phyloP scores from a whole-genome alignment of 1,140 invertebrate species.

The Latrodectus geometricus region DNA sequence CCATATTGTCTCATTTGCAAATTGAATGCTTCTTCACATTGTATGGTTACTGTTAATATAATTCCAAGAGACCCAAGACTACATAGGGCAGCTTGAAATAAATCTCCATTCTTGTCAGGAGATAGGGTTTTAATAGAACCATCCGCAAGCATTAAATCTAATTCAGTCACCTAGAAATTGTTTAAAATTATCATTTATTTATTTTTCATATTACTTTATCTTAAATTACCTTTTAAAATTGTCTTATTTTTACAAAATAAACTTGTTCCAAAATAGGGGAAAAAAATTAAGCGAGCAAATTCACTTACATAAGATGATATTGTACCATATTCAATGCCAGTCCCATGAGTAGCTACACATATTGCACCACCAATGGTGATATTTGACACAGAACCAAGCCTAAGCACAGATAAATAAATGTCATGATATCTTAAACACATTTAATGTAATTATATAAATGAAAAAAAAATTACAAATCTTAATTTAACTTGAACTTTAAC shows the following conservation, averaged over 20 bases:
- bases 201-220: too few relatives aligned
- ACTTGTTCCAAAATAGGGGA: too few relatives aligned
- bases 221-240: too few relatives aligned
- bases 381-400: conserved; percentile 68
- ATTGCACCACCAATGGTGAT: conserved; percentile 69
- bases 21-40: conserved; percentile 68
- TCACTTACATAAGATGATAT: conserved; percentile 67
- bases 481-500: too few relatives aligned
- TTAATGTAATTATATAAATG: too few relatives aligned
- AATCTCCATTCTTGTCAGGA: conserved; percentile 65
- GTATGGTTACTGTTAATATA: conserved; percentile 67
- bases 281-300: background rate
- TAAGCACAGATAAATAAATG: conserved; percentile 58
- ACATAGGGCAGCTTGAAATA: conserved; percentile 66
- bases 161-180: conserved; percentile 66
- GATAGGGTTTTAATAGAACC: conserved; percentile 66
- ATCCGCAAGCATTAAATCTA: conserved; percentile 67
- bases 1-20: conserved; percentile 66
- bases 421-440: too few relatives aligned
- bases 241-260: too few relatives aligned
- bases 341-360: conserved; percentile 68
- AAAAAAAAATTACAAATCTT: too few relatives aligned
- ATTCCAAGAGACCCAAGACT: conserved; percentile 69
- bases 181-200: too few relatives aligned
- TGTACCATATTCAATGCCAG: conserved; percentile 66